Percentiles rank a stretch among this genome's conserved stretches.
Evolutionary conservation across 2,888 invertebrate genomes (phyloP).

Genomic region (Drosophila mercatorum): DNA sequence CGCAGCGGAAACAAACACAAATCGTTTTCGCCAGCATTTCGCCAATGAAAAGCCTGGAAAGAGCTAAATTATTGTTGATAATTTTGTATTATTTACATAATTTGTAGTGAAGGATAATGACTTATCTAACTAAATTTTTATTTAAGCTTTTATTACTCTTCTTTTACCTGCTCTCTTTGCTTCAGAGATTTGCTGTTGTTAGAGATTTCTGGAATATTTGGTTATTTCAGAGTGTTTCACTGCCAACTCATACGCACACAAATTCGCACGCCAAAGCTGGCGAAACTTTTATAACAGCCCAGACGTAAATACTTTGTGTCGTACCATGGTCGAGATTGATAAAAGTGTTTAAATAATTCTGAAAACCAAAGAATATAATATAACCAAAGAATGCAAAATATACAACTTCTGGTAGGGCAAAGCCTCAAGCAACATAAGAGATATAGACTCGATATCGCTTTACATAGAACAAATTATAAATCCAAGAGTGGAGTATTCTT

Average conservation of each 20-base stretch:
- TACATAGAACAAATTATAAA: too few relatives aligned
- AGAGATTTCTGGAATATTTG: constrained; percentile 15
- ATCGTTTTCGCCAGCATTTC: constrained; percentile 6
- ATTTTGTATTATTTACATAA: background rate
- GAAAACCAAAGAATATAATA: too few relatives aligned
- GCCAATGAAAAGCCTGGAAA: background rate
- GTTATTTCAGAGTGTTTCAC: background rate
- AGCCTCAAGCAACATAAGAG: too few relatives aligned
- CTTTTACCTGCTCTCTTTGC: background rate
- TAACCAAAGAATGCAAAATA: too few relatives aligned
- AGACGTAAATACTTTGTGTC: background rate
- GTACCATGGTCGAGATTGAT: constrained; percentile 6
- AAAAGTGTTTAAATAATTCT: too few relatives aligned
- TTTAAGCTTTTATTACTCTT: background rate
- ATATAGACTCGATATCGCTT: too few relatives aligned
- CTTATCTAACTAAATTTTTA: too few relatives aligned
- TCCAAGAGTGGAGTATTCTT: too few relatives aligned
- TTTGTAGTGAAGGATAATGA: background rate
- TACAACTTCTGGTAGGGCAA: too few relatives aligned
- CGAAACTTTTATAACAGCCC: constrained; percentile 36
- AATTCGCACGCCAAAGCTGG: constrained; percentile 18
- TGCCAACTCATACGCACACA: constrained; percentile 14
- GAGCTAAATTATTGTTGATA: accelerated
- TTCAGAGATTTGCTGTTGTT: background rate
- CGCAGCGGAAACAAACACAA: constrained; percentile 7